Base-by-base conservation (phyloP, 1,140 invertebrate genomes). In the Dinothrombium tinctorium region DNA sequence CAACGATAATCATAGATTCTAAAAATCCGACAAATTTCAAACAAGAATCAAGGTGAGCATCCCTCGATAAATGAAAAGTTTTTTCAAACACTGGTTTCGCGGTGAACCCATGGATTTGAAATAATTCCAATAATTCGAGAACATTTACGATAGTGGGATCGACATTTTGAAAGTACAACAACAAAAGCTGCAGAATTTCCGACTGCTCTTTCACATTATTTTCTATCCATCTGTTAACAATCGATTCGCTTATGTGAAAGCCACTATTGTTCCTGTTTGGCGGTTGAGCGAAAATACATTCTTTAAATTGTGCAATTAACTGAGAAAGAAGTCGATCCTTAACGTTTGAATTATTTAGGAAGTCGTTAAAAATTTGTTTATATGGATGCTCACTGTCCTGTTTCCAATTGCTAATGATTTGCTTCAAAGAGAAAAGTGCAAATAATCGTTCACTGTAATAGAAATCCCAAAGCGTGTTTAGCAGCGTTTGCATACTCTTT, bases 361-460 rank as follows among this genome's bases (percentile, higher is more conserved):
- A 53, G 21, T 42, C 40, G 37, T 46, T 40, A 45, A 52, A 54
- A 19, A 53, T 45, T 32, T 50, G 44, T 46, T 51, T 32, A 39
- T 58, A 59, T 5, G 51, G 49, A 49, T 59, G 56, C 17, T 48
- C 29, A 2, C 42, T 41, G 43, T 54, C 46, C 25, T 51, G 46
- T 15, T 43, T 37, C 49, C 51, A 56, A 40, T 51, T 48, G 28
- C 52, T 49, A 6, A 59, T 31, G 5, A 61, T 53, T 33, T 58
- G 52, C 31, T 57, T 58, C 6, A 60, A 26, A 50, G 53, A 56
- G 24, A 57, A 46, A 7, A 61, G 41, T 8, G 55, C 37, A 43
- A 59, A 61, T 2, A 60, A 45, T n/a, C 59, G 46, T 49, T 61
- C 59, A 2, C 47, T 51, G 45, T 48, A 54, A 45, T 59, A 60